Conservation (phyloP, 2,888 invertebrate species). For the Callyntrura sp. region DNA sequence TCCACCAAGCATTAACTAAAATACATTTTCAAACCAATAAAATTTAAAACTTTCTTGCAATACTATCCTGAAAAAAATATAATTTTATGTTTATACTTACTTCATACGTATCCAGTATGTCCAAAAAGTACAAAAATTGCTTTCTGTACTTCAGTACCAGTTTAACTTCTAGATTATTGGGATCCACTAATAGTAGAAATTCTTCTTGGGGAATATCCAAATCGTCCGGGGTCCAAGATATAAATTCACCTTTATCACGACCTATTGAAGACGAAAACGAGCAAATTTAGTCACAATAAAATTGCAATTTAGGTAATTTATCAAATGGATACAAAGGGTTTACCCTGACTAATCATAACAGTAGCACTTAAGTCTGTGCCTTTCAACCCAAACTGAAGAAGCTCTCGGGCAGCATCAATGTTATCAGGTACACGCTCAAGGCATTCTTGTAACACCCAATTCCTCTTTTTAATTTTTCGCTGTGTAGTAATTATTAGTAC, state of each 20-base stretch:
- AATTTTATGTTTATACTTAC: too few species aligned
- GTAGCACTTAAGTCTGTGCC: constrained; percentile 90
- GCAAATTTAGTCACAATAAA: constrained; percentile 58
- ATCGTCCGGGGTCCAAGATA: constrained; percentile 83
- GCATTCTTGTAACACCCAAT: constrained; percentile 93
- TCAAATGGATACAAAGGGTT: background rate
- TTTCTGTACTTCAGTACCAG: constrained; percentile 89
- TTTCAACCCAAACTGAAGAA: constrained; percentile 90
- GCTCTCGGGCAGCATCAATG: constrained; percentile 90
- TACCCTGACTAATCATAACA: constrained; percentile 86
- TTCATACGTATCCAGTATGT: constrained; percentile 90
- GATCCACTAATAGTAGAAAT: constrained; percentile 85
- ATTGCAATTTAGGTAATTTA: background rate
- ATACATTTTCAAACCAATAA: constrained; percentile 7
- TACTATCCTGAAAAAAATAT: background rate
- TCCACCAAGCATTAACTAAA: constrained; percentile 87
- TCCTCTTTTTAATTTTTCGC: constrained; percentile 91
- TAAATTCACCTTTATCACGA: constrained; percentile 83
- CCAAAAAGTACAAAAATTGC: constrained; percentile 90
- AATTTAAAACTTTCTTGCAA: constrained; percentile 40
- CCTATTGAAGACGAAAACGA: too few species aligned
- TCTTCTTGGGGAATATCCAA: constrained; percentile 83
- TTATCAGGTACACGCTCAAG: constrained; percentile 91
- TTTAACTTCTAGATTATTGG: constrained; percentile 88
- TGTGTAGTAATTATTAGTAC: too few species aligned